A percentile compares a stretch with the other conserved stretches of the same genome.
Conservation (phyloP, 2,113 vertebrate genomes). For the Natator depressus region DNA sequence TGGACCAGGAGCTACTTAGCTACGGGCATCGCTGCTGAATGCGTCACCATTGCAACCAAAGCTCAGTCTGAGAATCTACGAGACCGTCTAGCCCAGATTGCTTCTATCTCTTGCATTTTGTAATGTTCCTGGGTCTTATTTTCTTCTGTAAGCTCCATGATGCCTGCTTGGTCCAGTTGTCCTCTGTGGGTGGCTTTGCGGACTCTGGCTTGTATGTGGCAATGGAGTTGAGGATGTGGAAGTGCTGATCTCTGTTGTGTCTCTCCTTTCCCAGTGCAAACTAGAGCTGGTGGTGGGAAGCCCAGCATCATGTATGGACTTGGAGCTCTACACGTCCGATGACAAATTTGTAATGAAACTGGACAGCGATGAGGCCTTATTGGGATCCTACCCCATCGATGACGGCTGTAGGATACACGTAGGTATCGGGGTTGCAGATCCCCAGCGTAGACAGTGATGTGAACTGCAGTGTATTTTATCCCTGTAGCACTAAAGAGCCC, state of each 20-base stretch:
- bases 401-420: constrained; percentile 91
- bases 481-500: neutral
- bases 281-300: constrained; percentile 88
- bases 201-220: neutral
- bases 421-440: constrained; percentile 32
- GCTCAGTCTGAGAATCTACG: neutral
- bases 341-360: constrained; percentile 85
- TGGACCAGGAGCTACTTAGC: neutral
- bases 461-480: neutral
- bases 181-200: neutral
- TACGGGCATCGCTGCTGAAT: neutral
- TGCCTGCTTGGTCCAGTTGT: neutral
- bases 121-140: neutral
- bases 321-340: constrained; percentile 84
- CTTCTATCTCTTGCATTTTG: neutral
- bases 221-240: neutral
- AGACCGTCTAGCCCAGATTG: neutral
- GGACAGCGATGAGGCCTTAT: constrained; percentile 85
- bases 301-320: constrained; percentile 84
- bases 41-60: neutral
- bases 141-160: neutral
- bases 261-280: constrained; percentile 77
- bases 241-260: neutral
- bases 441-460: neutral
- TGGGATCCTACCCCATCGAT: constrained; percentile 90